A percentile compares a stretch with the other conserved stretches of the same genome.
Evolutionary conservation across 2,888 invertebrate genomes (phyloP).

Genomic region (Ditylenchus weischeri): DNA sequence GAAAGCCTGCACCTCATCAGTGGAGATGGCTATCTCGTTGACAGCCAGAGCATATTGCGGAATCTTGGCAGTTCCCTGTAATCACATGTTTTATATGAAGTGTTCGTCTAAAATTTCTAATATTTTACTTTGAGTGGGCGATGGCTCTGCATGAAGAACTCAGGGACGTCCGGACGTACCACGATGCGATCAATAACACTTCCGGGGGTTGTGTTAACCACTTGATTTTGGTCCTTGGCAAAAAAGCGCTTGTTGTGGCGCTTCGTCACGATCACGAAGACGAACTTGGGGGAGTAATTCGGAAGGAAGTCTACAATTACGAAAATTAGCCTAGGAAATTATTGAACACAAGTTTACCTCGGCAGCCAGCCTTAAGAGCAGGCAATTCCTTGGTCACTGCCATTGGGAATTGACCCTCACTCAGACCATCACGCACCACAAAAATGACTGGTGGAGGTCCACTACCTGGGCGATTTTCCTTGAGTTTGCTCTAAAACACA

Average conservation of each 20-base stretch:
- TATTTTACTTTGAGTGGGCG: conserved; percentile 26
- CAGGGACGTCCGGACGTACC: conserved; percentile 27
- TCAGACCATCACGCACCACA: conserved; percentile 35
- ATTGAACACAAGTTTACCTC: not conserved
- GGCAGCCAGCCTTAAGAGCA: conserved; percentile 19
- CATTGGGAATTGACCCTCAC: conserved; percentile 35
- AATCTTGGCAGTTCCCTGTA: conserved; percentile 35
- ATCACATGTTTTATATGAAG: not conserved
- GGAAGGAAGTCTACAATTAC: conserved; percentile 1
- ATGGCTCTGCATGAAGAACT: conserved; percentile 32
- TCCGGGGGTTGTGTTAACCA: conserved; percentile 27
- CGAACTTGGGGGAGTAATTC: conserved; percentile 25
- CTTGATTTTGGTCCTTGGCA: not conserved
- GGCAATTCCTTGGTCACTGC: conserved; percentile 27
- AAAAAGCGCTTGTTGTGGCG: conserved; percentile 35
- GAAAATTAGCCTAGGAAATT: not conserved
- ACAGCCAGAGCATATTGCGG: conserved; percentile 33
- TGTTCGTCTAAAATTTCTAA: not conserved
- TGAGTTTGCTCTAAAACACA: not conserved
- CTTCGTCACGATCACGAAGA: conserved; percentile 31
- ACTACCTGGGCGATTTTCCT: conserved; percentile 1
- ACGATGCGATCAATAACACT: conserved; percentile 29
- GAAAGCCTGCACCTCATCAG: conserved; percentile 27
- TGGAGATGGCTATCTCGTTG: conserved; percentile 27
- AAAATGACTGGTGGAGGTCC: conserved; percentile 18